Conservation (phyloP, 2,888 invertebrate genomes). For the Drosophila flavopinicola region DNA sequence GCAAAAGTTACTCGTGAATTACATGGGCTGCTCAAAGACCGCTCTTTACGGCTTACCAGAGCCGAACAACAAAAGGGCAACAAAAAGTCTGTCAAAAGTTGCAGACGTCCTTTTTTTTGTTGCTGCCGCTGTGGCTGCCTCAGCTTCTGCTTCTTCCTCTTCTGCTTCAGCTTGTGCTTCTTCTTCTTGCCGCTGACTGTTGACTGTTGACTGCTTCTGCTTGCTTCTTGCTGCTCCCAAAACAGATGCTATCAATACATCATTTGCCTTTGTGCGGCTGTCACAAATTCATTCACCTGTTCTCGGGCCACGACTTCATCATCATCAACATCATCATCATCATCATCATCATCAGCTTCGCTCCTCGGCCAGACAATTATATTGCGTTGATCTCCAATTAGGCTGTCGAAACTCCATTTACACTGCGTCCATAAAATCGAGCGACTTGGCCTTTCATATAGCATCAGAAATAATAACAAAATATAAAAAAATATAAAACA, state of each 20-base stretch:
- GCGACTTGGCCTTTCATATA: constrained; percentile 54
- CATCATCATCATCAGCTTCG: constrained; percentile 27
- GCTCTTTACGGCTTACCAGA: constrained; percentile 12
- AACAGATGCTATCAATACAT: constrained; percentile 80
- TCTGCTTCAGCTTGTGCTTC: constrained; percentile 33
- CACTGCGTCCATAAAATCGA: constrained; percentile 69
- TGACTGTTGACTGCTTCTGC: constrained; percentile 47
- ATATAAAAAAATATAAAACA: constrained; percentile 13
- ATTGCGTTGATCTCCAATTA: constrained; percentile 79
- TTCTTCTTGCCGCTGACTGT: constrained; percentile 27
- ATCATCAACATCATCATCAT: constrained; percentile 42
- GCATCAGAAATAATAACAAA: constrained; percentile 19
- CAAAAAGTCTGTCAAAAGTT: constrained; percentile 57
- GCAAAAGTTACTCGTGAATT: constrained; percentile 23
- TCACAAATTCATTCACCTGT: constrained; percentile 79
- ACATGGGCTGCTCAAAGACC: constrained; percentile 38
- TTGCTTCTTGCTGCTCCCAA: constrained; percentile 57
- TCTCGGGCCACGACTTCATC: constrained; percentile 72
- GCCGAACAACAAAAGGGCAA: constrained; percentile 44
- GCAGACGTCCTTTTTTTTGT: constrained; percentile 72
- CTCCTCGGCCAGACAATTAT: constrained; percentile 68
- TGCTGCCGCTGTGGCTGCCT: constrained; percentile 65
- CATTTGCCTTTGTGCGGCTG: constrained; percentile 75
- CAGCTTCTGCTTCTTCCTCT: constrained; percentile 21
- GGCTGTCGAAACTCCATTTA: constrained; percentile 81